These are phyloP conservation scores for Arctocebus calabarensis DNA, from an alignment of 2,797 vertebrate species.

Conservation along the genomic window DNA sequence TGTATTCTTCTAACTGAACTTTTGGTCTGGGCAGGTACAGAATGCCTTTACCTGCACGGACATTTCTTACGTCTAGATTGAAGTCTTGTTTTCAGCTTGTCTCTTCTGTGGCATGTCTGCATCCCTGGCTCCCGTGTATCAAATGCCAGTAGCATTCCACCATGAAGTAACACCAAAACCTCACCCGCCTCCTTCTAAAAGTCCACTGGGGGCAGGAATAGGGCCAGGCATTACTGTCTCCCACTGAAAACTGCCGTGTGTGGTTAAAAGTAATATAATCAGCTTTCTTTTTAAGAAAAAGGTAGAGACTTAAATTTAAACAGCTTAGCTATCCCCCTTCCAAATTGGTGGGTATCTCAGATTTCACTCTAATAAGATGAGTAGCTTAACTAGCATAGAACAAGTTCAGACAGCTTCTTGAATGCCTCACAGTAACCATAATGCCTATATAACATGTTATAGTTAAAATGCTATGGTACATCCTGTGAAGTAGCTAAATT, in stretches of 20 bases:
- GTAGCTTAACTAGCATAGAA: slow-evolving; percentile 11
- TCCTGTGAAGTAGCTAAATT: slow-evolving; percentile 36
- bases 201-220: background rate
- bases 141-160: background rate
- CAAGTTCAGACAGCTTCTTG: background rate
- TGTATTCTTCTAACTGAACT: background rate
- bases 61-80: background rate
- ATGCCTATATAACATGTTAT: background rate
- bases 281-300: slow-evolving; percentile 50
- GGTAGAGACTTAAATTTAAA: background rate
- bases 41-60: background rate
- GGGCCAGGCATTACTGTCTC: background rate
- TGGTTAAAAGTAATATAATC: slow-evolving; percentile 22
- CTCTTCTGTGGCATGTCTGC: background rate
- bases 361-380: slow-evolving; percentile 10
- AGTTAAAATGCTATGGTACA: background rate
- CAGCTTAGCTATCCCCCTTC: background rate
- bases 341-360: slow-evolving; percentile 15
- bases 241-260: background rate
- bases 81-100: slow-evolving; percentile 27
- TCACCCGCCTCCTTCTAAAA: background rate
- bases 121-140: background rate
- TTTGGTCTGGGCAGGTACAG: slow-evolving; percentile 1
- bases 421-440: background rate
- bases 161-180: background rate